A percentile compares a stretch with the other conserved stretches of the same genome.
phyloP scores from a whole-genome alignment of 2,888 invertebrate species.

The Lamellibrachia satsuma region DNA sequence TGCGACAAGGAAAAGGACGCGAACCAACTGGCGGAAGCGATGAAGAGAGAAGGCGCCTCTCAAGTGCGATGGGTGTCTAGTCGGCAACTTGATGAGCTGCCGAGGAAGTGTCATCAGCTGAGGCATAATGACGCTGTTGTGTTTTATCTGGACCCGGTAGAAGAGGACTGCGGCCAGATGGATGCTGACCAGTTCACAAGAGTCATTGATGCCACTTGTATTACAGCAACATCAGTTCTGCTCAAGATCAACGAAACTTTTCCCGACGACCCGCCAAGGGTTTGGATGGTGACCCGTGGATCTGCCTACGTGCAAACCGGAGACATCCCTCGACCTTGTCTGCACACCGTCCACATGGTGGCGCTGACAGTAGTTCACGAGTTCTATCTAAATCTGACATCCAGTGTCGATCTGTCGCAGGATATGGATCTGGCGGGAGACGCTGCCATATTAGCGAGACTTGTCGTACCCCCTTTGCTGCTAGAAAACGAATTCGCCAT shows the following conservation, averaged over 20 bases:
- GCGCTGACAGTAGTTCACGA: neutral
- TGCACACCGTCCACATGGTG: neutral
- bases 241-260: neutral
- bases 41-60: neutral
- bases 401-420: neutral
- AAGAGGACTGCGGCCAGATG: slow-evolving; percentile 5
- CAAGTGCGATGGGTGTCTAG: neutral
- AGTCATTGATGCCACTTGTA: neutral
- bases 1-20: neutral
- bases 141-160: neutral
- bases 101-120: neutral
- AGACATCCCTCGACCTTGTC: neutral
- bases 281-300: neutral
- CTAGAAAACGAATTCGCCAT: neutral
- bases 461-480: neutral
- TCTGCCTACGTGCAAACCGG: neutral
- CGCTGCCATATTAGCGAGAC: neutral
- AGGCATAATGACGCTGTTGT: neutral
- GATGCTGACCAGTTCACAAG: neutral
- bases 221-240: neutral
- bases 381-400: neutral
- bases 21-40: neutral
- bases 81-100: neutral
- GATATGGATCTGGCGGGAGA: neutral
- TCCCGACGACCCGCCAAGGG: neutral